Evolutionary conservation across 2,888 invertebrate genomes (phyloP), one percentile per base, ranked within the genome.

Genomic region (Drosophila limbata): DNA sequence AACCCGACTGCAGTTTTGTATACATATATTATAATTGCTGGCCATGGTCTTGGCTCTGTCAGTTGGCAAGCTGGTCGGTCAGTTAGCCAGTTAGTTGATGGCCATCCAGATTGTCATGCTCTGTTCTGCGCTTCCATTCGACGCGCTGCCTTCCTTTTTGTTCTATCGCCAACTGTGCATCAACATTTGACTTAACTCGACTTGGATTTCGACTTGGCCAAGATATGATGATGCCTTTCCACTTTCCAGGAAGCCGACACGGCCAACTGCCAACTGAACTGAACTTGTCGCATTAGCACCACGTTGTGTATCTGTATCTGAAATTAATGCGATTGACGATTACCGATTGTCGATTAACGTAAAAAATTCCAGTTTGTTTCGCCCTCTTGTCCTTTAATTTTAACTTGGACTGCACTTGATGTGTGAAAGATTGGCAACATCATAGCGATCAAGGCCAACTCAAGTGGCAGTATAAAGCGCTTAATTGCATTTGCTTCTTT

Each of bases 261-360:
- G 19, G 55, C 40, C 64, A 25, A 25, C 25, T 48, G 47, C 62
- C 57, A 37, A n/a, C 37, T 37, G 37, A 40, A 53, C 56, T 75
- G 70, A 73, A 77, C 87, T 87, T 83, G 85, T 85, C 85, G 85
- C 88, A 87, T 85, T 85, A 85, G 79, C 85, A 83, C 81, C 81
- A 74, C 35, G 61, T 59, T 77, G 66, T 73, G 66, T 63, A 63
- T 66, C 69, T 39, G 53, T 59, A 62, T 68, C 68, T 35, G 40
- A 63, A 77, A 69, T 73, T 65, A 72, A 77, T 65, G 77, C 55
- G 67, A 67, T 61, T 55, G n/a, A 4, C 25, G 37, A 56, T 50
- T 50, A 9, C 19, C 60, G 60, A 39, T 52, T 53, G 10, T 53
- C 33, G 72, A 62, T 75, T 69, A 63, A 9, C 61, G 62, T 40